Conservation (phyloP, 2,797 vertebrate genomes). For the Smutsia gigantea region DNA sequence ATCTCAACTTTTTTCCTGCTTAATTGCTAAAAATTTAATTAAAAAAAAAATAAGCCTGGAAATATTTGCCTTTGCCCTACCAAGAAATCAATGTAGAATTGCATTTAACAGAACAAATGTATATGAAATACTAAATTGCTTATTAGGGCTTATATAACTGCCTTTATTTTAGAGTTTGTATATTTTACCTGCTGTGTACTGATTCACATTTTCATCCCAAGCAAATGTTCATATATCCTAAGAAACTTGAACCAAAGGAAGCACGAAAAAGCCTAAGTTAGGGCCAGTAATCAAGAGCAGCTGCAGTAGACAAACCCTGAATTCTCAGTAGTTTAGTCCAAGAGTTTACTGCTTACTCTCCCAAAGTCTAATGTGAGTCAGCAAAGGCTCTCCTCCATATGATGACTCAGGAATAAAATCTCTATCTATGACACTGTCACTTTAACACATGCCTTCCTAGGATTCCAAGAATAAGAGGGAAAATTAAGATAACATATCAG, state of each 20-base stretch:
- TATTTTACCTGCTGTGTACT: not conserved
- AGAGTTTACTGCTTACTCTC: not conserved
- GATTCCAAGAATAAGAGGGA: not conserved
- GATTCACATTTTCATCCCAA: slow-evolving; percentile 41
- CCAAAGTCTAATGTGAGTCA: not conserved
- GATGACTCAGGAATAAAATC: not conserved
- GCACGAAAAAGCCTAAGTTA: not conserved
- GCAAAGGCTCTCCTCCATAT: not conserved
- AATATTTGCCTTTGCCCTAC: not conserved
- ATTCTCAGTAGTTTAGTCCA: not conserved
- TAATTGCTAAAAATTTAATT: not conserved
- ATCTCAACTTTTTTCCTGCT: not conserved
- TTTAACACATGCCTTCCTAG: not conserved
- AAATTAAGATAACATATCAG: not conserved
- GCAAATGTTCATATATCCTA: not conserved
- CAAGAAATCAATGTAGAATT: not conserved
- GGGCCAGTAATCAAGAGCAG: not conserved
- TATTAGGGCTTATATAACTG: not conserved
- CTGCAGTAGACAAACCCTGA: not conserved
- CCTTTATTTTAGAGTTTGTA: not conserved
- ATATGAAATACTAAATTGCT: not conserved
- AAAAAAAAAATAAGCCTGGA: not conserved
- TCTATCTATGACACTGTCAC: not conserved
- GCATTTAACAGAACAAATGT: not conserved
- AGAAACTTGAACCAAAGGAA: not conserved